Evolutionary conservation across 2,113 vertebrate genomes (phyloP).

Genomic region (Salvelinus namaycush): DNA sequence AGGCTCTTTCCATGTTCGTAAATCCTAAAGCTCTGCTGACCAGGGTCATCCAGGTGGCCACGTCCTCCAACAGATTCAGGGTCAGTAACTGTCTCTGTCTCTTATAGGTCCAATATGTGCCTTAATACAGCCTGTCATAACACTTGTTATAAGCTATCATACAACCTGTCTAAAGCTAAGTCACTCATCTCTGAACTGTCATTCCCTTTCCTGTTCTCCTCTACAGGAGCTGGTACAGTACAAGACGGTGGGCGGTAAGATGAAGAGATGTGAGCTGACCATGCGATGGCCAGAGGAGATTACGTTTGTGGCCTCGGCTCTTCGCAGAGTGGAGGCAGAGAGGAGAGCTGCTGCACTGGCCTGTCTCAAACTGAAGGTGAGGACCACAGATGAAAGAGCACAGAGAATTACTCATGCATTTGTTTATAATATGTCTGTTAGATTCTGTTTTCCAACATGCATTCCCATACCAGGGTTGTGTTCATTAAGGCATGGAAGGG

Average conservation of each 20-base stretch:
- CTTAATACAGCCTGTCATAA: background rate
- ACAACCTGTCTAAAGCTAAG: background rate
- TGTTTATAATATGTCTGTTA: background rate
- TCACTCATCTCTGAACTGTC: background rate
- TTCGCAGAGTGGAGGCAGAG: constrained; percentile 81
- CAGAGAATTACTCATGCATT: background rate
- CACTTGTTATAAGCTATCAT: background rate
- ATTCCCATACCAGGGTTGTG: background rate
- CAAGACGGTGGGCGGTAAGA: constrained; percentile 78
- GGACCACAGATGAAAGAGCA: background rate
- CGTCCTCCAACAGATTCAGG: constrained; percentile 76
- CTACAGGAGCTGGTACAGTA: constrained; percentile 83
- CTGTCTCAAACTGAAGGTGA: constrained; percentile 91
- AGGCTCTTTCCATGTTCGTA: constrained; percentile 85
- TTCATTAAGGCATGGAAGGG: background rate
- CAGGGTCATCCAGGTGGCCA: constrained; percentile 87
- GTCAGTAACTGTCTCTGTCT: constrained; percentile 64
- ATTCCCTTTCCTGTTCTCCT: background rate
- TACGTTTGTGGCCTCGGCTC: constrained; percentile 83
- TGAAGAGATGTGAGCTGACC: constrained; percentile 84
- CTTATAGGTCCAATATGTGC: background rate
- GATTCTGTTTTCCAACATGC: background rate
- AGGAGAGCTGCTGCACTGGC: constrained; percentile 86
- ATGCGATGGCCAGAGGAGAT: constrained; percentile 89
- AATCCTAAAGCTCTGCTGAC: constrained; percentile 86